Percentiles rank a stretch among this genome's conserved stretches.
Evolutionary conservation across 2,797 vertebrate genomes (phyloP).

Genomic region (Alcedo atthis): DNA sequence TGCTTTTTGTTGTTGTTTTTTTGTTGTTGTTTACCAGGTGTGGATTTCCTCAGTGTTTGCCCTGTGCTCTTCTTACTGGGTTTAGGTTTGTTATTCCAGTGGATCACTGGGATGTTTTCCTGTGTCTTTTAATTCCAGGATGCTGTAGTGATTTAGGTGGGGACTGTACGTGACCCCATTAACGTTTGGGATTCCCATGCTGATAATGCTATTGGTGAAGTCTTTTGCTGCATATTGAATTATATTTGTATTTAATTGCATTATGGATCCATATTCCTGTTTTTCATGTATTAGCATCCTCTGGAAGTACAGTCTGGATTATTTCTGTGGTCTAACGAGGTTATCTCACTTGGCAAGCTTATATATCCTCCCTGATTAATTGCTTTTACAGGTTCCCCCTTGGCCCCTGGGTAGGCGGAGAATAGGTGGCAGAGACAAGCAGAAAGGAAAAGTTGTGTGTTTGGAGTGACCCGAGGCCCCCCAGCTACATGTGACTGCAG

Average conservation of each 20-base stretch:
- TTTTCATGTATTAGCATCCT: slow-evolving; percentile 57
- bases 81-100: neutral
- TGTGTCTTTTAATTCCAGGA: neutral
- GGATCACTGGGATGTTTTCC: neutral
- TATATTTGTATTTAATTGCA: slow-evolving; percentile 59
- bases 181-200: slow-evolving; percentile 43
- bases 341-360: slow-evolving; percentile 35
- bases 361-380: neutral
- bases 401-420: neutral
- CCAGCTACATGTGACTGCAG: slow-evolving; percentile 74
- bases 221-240: slow-evolving; percentile 56
- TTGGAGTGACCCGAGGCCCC: slow-evolving; percentile 66
- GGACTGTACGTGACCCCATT: neutral
- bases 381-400: neutral
- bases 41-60: slow-evolving; percentile 14
- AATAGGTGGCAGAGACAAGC: neutral
- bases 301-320: slow-evolving; percentile 55
- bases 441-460: slow-evolving; percentile 39
- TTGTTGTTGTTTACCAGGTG: neutral
- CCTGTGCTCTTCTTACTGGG: neutral
- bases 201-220: neutral
- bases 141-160: neutral
- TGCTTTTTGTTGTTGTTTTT: neutral
- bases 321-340: slow-evolving; percentile 28
- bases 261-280: neutral